These are phyloP conservation scores for Agonopterix alstromeriana DNA, from an alignment of 2,888 invertebrate genomes.

Conservation along the genomic window DNA sequence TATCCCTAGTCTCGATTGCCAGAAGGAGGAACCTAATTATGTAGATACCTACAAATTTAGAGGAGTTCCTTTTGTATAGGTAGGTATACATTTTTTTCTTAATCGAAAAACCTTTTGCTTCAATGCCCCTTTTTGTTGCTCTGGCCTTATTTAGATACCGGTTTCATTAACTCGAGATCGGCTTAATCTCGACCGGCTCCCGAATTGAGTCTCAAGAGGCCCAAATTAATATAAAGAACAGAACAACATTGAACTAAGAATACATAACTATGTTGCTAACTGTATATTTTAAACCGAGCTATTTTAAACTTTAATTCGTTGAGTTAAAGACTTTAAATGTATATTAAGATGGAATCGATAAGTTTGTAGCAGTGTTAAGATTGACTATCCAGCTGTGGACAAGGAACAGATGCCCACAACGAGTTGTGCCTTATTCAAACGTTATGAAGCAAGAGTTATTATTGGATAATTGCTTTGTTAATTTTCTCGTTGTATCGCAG, in stretches of 20 bases:
- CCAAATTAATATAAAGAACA: slow-evolving; percentile 70
- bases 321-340: slow-evolving; percentile 13
- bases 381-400: slow-evolving; percentile 42
- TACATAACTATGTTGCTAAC: slow-evolving; percentile 4
- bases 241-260: slow-evolving; percentile 37
- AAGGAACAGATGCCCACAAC: slow-evolving; percentile 65
- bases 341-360: slow-evolving; percentile 7
- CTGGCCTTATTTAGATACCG: slow-evolving; percentile 34
- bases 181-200: slow-evolving; percentile 53
- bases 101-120: not conserved
- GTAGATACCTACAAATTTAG: no score
- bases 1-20: not conserved
- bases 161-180: slow-evolving; percentile 59
- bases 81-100: not conserved
- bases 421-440: slow-evolving; percentile 48
- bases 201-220: slow-evolving; percentile 58
- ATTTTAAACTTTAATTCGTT: slow-evolving; percentile 22
- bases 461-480: slow-evolving; percentile 60
- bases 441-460: slow-evolving; percentile 48
- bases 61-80: no score
- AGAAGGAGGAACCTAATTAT: no score
- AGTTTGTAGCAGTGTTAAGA: slow-evolving; percentile 24
- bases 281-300: not conserved
- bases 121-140: slow-evolving; percentile 1
- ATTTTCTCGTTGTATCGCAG: slow-evolving; percentile 31